Evolutionary conservation across 2,113 vertebrate species (phyloP).

Genomic region (Cygnus buccinator): DNA sequence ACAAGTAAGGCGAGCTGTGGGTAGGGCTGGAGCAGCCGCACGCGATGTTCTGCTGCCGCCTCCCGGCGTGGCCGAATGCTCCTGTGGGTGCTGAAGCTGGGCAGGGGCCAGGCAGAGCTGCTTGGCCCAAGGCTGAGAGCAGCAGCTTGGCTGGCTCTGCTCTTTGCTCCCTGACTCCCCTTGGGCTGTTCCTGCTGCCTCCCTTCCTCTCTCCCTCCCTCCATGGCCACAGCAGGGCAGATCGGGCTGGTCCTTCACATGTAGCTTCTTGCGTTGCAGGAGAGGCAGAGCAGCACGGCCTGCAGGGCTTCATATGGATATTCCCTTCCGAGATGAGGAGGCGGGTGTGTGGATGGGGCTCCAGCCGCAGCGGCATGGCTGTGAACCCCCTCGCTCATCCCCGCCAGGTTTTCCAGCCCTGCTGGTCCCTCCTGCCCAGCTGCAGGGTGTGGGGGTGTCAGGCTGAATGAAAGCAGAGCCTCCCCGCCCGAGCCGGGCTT

Average conservation of each 20-base stretch:
- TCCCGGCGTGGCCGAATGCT: rapidly evolving
- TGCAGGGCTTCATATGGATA: not conserved
- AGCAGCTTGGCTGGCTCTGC: rapidly evolving
- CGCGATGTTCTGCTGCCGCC: not conserved
- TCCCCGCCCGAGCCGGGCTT: no score
- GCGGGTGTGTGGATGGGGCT: no score
- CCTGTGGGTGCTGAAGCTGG: rapidly evolving
- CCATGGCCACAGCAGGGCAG: not conserved
- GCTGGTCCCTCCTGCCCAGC: no score
- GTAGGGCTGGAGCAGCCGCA: not conserved
- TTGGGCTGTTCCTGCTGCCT: no score
- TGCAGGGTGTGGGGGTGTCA: no score
- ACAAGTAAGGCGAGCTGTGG: rapidly evolving
- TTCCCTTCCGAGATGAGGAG: not conserved
- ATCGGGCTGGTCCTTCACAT: not conserved
- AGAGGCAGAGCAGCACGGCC: not conserved
- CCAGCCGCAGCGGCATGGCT: no score
- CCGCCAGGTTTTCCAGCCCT: no score
- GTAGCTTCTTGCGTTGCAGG: not conserved
- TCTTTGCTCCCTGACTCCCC: rapidly evolving
- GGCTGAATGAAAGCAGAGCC: no score
- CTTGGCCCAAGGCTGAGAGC: no score
- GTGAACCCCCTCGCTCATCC: no score
- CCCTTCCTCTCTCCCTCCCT: not conserved
- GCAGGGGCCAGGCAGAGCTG: rapidly evolving